Percentiles rank a stretch among this genome's conserved stretches.
Conservation (phyloP, 2,888 invertebrate genomes). For the Hesperia comma region DNA sequence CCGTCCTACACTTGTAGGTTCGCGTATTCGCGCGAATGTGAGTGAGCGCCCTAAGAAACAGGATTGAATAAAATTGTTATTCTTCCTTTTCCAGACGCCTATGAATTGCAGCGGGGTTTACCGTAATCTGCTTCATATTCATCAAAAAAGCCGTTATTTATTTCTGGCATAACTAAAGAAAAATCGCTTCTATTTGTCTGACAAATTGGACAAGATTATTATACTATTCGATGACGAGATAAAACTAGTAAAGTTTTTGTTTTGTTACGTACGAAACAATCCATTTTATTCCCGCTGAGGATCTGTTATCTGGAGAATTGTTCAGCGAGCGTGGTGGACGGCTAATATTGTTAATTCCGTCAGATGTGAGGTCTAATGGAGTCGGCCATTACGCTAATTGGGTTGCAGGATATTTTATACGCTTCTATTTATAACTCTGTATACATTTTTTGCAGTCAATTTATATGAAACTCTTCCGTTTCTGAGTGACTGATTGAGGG, state of each 20-base stretch:
- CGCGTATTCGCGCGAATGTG: no score
- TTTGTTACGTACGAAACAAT: conserved; percentile 17
- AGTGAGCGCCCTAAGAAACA: no score
- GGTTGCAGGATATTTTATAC: conserved; percentile 24
- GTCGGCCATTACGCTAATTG: conserved; percentile 32
- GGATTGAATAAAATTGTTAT: no score
- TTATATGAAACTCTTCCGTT: no score
- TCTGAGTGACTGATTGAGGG: no score
- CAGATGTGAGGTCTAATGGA: conserved; percentile 24
- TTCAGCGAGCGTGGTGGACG: conserved; percentile 22
- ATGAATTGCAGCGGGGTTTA: no score
- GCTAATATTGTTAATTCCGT: conserved; percentile 32
- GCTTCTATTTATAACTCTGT: conserved; percentile 17
- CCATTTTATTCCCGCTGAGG: conserved; percentile 19
- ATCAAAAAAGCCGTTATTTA: background rate
- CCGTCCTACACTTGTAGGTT: no score
- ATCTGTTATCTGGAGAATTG: conserved; percentile 25
- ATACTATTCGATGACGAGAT: conserved; percentile 12
- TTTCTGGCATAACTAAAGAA: background rate
- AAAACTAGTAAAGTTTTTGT: conserved; percentile 8
- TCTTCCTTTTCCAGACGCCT: no score
- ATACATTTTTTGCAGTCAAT: no score
- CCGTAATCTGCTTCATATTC: background rate
- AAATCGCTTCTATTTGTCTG: background rate
- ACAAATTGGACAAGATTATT: background rate